Percentiles rank a stretch among this genome's conserved stretches.
These are phyloP conservation scores for Philopotamus ludificatus DNA, from an alignment of 1,140 invertebrate genomes.

Conservation along the genomic window DNA sequence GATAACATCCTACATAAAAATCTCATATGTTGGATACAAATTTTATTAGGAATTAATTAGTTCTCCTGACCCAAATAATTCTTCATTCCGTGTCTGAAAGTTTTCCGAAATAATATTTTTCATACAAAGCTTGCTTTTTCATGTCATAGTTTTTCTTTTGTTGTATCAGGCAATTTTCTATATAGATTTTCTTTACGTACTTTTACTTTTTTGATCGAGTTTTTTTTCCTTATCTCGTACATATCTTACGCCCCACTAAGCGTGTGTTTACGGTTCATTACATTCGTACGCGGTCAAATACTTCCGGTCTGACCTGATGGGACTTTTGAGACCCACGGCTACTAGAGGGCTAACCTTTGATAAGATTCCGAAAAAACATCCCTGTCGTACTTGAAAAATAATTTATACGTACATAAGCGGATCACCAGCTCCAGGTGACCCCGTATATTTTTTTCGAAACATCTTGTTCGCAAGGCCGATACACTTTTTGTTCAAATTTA, in stretches of 20 bases:
- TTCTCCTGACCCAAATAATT: too few relatives aligned
- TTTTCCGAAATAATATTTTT: too few relatives aligned
- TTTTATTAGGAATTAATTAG: too few relatives aligned
- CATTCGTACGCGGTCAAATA: background rate
- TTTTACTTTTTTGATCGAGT: too few relatives aligned
- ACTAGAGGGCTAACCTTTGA: background rate
- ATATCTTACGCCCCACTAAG: background rate
- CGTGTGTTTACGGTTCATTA: background rate
- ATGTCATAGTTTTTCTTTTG: background rate
- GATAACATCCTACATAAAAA: too few relatives aligned
- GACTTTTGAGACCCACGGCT: background rate
- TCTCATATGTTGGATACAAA: too few relatives aligned
- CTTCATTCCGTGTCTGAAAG: too few relatives aligned
- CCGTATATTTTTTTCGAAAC: too few relatives aligned
- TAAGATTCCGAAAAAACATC: background rate
- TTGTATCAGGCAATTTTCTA: background rate
- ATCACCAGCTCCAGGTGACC: too few relatives aligned
- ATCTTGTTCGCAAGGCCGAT: too few relatives aligned
- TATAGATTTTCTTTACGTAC: background rate
- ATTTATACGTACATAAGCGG: background rate
- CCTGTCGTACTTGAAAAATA: background rate
- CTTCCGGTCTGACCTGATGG: background rate
- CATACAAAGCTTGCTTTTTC: background rate
- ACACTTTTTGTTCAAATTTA: too few relatives aligned
- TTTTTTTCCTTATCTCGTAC: background rate